phyloP scores from a whole-genome alignment of 2,797 vertebrate genomes.

The Oceanodroma leucorhoa region DNA sequence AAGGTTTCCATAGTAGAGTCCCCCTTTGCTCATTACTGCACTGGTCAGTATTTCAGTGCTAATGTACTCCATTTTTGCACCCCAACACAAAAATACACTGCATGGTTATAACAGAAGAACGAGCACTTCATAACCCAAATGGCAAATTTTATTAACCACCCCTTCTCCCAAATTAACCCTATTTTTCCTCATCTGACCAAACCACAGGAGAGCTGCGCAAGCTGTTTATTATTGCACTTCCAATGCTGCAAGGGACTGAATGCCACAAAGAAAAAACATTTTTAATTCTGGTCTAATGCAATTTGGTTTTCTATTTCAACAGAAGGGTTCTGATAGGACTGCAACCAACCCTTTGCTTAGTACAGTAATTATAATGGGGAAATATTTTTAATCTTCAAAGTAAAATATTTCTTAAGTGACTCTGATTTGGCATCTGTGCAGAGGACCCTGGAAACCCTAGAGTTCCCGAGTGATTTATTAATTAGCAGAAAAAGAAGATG shows the following conservation, averaged over 20 bases:
- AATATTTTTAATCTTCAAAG: slow-evolving; percentile 28
- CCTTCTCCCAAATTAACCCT: not conserved
- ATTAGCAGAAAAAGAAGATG: not conserved
- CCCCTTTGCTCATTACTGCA: not conserved
- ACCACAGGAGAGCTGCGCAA: not conserved
- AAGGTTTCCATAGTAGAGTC: not conserved
- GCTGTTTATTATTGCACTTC: not conserved
- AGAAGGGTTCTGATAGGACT: not conserved
- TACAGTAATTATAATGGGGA: not conserved
- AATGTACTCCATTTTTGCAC: not conserved
- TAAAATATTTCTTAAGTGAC: not conserved
- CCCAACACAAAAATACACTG: not conserved
- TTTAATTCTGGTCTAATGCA: not conserved
- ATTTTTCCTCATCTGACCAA: not conserved
- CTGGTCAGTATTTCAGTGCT: not conserved
- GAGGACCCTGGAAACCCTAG: not conserved
- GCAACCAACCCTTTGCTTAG: not conserved
- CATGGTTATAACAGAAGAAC: not conserved
- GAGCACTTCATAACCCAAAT: not conserved
- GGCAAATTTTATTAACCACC: not conserved
- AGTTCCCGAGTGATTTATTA: slow-evolving; percentile 9
- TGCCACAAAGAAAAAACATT: not conserved
- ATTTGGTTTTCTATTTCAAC: not conserved
- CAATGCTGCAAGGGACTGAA: not conserved
- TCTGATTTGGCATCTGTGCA: slow-evolving; percentile 8